phyloP scores from a whole-genome alignment of 2,113 vertebrate genomes.

The Mus pahari region DNA sequence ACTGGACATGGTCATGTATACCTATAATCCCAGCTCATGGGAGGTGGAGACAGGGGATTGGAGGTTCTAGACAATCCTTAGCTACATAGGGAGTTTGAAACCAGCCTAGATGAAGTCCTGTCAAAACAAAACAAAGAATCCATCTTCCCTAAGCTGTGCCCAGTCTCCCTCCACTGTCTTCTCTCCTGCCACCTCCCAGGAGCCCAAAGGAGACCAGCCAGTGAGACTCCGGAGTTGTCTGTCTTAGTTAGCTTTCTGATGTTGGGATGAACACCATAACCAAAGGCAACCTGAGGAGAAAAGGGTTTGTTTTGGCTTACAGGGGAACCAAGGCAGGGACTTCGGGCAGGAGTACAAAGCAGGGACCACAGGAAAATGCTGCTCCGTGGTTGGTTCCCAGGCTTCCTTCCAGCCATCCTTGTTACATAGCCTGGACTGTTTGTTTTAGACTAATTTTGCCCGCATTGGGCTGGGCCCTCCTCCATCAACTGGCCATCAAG shows the following conservation, averaged over 20 bases:
- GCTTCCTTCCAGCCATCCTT: not conserved
- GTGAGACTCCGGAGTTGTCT: not conserved
- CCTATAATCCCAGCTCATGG: not conserved
- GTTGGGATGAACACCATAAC: not conserved
- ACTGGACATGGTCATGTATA: not conserved
- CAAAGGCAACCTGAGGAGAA: not conserved
- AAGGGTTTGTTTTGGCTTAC: not conserved
- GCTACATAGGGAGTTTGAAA: not conserved
- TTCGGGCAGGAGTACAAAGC: not conserved
- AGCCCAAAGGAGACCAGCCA: not conserved
- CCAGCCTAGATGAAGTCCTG: not conserved
- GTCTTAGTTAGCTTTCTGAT: not conserved
- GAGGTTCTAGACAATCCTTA: not conserved
- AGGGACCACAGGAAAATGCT: not conserved
- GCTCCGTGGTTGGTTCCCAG: not conserved
- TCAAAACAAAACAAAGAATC: not conserved
- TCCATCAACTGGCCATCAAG: not conserved
- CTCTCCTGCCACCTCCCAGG: too few relatives aligned
- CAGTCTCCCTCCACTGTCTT: not conserved
- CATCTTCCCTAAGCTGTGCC: not conserved
- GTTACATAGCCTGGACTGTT: not conserved
- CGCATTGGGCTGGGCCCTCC: not conserved
- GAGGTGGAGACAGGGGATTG: too few relatives aligned
- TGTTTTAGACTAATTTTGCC: not conserved
- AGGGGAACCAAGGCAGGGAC: not conserved